Evolutionary conservation across 1,140 invertebrate genomes (phyloP).

Genomic region (Diorhabda carinulata): DNA sequence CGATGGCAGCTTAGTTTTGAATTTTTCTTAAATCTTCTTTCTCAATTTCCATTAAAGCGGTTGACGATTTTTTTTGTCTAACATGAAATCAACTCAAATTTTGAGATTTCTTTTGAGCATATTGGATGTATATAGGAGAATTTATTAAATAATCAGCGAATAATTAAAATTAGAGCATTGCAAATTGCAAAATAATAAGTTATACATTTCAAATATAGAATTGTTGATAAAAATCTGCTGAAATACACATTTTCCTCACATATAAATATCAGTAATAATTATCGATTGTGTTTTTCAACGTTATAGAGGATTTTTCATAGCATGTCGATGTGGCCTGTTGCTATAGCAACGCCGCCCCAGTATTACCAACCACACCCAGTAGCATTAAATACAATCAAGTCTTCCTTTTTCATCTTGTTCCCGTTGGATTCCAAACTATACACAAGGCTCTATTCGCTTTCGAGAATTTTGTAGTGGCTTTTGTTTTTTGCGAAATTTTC

Average conservation of each 20-base stretch:
- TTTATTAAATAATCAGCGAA: too few relatives aligned
- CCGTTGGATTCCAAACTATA: not conserved
- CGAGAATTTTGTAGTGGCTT: not conserved
- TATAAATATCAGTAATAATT: conserved; percentile 25
- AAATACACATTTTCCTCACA: not conserved
- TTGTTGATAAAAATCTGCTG: too few relatives aligned
- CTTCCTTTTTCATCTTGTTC: conserved; percentile 20
- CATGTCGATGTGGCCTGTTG: conserved; percentile 40
- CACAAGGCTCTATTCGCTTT: not conserved
- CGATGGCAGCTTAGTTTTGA: too few relatives aligned
- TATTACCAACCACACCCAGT: conserved; percentile 42
- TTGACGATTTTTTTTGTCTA: too few relatives aligned
- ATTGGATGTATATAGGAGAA: too few relatives aligned
- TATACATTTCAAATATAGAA: too few relatives aligned
- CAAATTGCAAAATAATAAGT: too few relatives aligned
- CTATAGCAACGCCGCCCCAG: conserved; percentile 40
- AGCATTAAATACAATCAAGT: conserved; percentile 31
- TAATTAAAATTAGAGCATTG: too few relatives aligned
- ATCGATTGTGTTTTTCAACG: conserved; percentile 38
- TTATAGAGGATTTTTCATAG: conserved; percentile 38
- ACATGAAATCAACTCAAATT: too few relatives aligned
- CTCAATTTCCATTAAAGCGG: too few relatives aligned
- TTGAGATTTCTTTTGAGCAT: too few relatives aligned
- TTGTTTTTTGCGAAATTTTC: not conserved
- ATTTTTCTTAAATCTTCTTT: too few relatives aligned